Evolutionary conservation across 2,888 invertebrate genomes (phyloP).

Genomic region (Apotomis capreana): DNA sequence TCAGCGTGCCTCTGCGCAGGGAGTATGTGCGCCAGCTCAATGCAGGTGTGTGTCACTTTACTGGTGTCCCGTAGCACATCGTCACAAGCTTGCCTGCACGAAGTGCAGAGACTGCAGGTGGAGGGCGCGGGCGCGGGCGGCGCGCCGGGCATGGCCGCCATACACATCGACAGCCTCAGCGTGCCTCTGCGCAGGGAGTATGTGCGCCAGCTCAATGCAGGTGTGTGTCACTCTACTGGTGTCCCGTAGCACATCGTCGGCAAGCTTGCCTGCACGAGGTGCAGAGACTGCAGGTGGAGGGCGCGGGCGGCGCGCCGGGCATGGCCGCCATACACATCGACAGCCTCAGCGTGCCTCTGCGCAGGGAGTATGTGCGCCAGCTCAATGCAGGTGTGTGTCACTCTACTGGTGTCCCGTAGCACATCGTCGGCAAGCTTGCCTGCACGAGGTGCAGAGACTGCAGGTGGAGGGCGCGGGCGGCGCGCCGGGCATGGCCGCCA

Average conservation of each 20-base stretch:
- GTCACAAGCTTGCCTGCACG: conserved; percentile 93
- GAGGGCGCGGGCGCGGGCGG: conserved; percentile 88
- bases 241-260: conserved; percentile 90
- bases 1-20: conserved; percentile 91
- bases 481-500: no score
- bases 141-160: conserved; percentile 81
- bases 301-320: conserved; percentile 80
- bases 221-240: conserved; percentile 60
- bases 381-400: conserved; percentile 85
- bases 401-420: no score
- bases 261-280: conserved; percentile 94
- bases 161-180: conserved; percentile 91
- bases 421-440: no score
- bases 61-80: conserved; percentile 85
- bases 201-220: conserved; percentile 88
- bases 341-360: conserved; percentile 91
- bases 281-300: conserved; percentile 93
- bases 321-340: conserved; percentile 89
- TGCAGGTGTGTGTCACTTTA: conserved; percentile 78
- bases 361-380: conserved; percentile 90
- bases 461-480: background rate
- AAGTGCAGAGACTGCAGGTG: conserved; percentile 93
- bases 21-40: conserved; percentile 91
- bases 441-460: background rate
- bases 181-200: conserved; percentile 94